Base-by-base conservation (phyloP, 2,113 vertebrate genomes). In the Clinocottus analis region DNA sequence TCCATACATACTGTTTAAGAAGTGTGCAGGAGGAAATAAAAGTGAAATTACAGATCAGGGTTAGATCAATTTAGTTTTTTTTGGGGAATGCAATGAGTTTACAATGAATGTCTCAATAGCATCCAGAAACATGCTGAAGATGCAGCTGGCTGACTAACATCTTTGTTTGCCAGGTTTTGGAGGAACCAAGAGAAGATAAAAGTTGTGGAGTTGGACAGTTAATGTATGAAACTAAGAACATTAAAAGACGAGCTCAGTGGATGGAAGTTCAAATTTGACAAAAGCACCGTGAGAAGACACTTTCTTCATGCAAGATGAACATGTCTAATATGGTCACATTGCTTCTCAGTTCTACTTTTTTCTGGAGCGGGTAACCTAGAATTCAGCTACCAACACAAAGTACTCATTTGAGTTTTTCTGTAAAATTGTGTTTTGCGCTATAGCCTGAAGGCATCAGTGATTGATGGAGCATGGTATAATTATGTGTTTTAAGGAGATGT, bases 161-260 rank as follows among this genome's bases (percentile, higher is more conserved):
- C 5, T 81, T 14, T 88, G 13, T 45, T 65, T 62, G 1, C 16
- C 76, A 95, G 94, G 94, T 69, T 95, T 94, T 65, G 94, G 94
- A 67, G 93, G 91, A 56, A 95, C 94, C 33, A 95, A 94, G 69
- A 95, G 91, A 85, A 92, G 94, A 90, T 95, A 88, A 65, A 64
- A 63, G 55, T 1, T 63, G 60, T 21, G 39, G 19, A 64, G 23
- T 29, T 27, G 47, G 35, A 43, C 23, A 27, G 16, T 29, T 29
- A 2, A 65, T 29, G 41, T 25, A 64, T 13, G 39, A 45, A 23
- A 7, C 17, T 6, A 4, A 33, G 63, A 31, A 14, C 10, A 29
- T 29, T 49, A 25, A 27, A 13, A 27, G 21, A 61, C 0, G 3
- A 21, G 3, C 14, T 39, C 11, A 5, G 56, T 17, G 35, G 1